These are phyloP conservation scores for Anastrepha ludens DNA, from an alignment of 1,140 invertebrate species.

Conservation along the genomic window DNA sequence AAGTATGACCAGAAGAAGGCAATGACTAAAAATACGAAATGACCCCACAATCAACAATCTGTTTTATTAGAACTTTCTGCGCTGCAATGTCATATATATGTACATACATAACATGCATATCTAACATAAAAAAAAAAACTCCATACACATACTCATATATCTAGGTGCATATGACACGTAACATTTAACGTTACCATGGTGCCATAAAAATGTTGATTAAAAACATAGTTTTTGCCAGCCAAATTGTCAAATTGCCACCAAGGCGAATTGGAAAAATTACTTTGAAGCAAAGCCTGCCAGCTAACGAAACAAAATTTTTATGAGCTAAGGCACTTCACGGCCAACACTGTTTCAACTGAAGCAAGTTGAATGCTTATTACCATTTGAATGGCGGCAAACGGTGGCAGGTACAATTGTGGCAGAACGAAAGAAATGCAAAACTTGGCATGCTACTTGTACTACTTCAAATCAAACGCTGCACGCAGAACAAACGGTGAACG, in stretches of 20 bases:
- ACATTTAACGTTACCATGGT: neutral
- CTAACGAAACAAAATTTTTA: conserved; percentile 28
- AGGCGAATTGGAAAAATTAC: conserved; percentile 41
- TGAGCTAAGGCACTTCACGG: neutral
- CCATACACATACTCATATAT: neutral
- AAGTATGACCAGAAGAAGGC: no score
- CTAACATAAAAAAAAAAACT: neutral
- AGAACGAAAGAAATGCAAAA: neutral
- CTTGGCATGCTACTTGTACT: neutral
- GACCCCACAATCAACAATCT: neutral
- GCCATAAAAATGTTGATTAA: conserved; percentile 41
- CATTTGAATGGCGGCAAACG: conserved; percentile 22
- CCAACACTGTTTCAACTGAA: neutral
- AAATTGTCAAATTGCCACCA: conserved; percentile 48
- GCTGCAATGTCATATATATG: neutral
- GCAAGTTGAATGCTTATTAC: conserved; percentile 5
- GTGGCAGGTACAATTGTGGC: conserved; percentile 43
- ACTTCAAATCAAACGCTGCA: conserved; percentile 19
- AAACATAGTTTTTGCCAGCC: conserved; percentile 3
- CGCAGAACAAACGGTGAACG: neutral
- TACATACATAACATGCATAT: neutral
- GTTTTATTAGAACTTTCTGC: conserved; percentile 8
- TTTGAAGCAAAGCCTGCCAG: neutral
- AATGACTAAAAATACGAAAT: no score
- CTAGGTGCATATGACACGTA: neutral